Base-by-base conservation (phyloP, 2,888 invertebrate species). In the Rhagophthalmus giganteus region DNA sequence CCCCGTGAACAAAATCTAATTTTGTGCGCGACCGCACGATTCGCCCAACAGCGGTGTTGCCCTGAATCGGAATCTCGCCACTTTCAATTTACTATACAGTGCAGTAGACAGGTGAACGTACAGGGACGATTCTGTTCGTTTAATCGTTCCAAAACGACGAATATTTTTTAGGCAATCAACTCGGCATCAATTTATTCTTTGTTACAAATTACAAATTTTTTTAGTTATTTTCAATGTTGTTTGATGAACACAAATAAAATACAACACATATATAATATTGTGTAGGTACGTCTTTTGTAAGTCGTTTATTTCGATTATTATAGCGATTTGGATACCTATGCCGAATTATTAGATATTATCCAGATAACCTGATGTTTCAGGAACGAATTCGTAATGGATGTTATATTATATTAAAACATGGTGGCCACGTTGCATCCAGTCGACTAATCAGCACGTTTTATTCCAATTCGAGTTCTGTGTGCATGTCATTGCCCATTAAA, bases 371-470 rank as follows among this genome's bases (percentile, higher is more conserved):
- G 65, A n/a, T n/a, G n/a, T n/a, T 68, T 63, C 60, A 61, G 62
- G 64, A 67, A 64, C 64, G 63, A 67, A 65, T 63, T 61, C 59
- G 59, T 61, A 57, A 57, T 58, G 60, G 61, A 64, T 55, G 65
- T 58, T 60, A 58, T 68, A n/a, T n/a, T n/a, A n/a, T n/a, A 68
- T 66, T 66, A 69, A 66, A 68, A 59, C 61, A 62, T 65, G 57
- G 61, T 50, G 55, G 66, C 70, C 67, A 70, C 69, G 65, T 67
- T 69, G 60, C 58, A 62, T 59, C 54, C 59, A 61, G 59, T 63
- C 58, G 66, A 68, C 72, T 73, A 72, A 73, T 73, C 71, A 71
- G 72, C 71, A 71, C 71, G 72, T 72, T 71, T 72, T 70, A 69
- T 69, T 63, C 65, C 62, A 62, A 68, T 66, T 66, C 65, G 65